Evolutionary conservation across 2,888 invertebrate species (phyloP), one percentile per base, ranked within the genome.

Genomic region (Cinara cedri): DNA sequence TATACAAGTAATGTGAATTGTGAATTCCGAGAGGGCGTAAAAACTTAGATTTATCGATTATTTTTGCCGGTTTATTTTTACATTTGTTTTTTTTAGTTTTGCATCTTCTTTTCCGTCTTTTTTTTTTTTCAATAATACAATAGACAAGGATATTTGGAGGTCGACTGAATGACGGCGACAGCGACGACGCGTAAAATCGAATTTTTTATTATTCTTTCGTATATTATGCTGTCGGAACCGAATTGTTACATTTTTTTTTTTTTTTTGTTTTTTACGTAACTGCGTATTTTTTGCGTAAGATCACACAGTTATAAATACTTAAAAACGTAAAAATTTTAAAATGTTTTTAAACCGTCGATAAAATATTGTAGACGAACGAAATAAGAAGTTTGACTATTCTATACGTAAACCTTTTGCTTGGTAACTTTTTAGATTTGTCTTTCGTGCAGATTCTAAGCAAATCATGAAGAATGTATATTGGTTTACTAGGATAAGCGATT

Each of bases 31-130:
- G 60, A 66, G 60, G 57, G 55, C 46, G 78, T 78, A 68, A 78
- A 75, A 66, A 78, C 76, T 68, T 60, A 55, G 55, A 78, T 78
- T 76, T 76, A 78, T 70, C 78, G 78, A 76, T 76, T 57, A 26
- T 68, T 68, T 68, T 76, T 16, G 65, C n/a, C 51, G 72, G 51
- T 51, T 54, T 42, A 74, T 74, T 74, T 60, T 70, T 57, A 68
- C 19, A 49, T 68, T 66, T 46, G 24, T 57, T 66, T 66, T 68
- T 66, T 65, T 13, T 44, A 4, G 34, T 34, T 34, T 34, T 34
- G 6, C 34, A 34, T 34, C 34, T 34, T 34, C 11, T 24, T 57
- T 42, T 55, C 57, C 6, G 72, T n/a, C 1, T 60, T 13, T 46
- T 10, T 71, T 46, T 72, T n/a, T 44, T 21, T 16, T 63, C 26